Percentiles rank a stretch among this genome's conserved stretches.
These are phyloP conservation scores for Tethya wilhelma DNA, from an alignment of 37 sponge, comb jelly and placozoan genomes.

Conservation along the genomic window DNA sequence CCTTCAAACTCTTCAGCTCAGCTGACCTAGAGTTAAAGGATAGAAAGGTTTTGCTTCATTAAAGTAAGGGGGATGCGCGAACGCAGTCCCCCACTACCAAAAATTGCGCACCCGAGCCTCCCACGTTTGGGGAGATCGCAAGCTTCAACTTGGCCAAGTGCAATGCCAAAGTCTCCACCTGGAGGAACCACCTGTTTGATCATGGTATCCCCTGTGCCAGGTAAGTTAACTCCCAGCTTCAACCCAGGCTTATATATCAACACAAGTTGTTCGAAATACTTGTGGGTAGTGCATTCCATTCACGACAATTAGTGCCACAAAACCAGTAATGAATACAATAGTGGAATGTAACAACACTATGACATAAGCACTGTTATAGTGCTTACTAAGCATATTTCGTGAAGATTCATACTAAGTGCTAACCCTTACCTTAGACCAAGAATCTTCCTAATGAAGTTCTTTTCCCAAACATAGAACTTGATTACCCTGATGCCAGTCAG, in stretches of 20 bases:
- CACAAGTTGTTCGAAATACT: no score
- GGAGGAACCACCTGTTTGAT: conserved; percentile 93
- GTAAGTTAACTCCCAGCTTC: conserved; percentile 93
- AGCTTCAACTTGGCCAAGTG: conserved; percentile 95
- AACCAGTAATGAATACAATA: no score
- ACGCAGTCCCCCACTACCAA: conserved; percentile 98
- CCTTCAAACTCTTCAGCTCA: conserved; percentile 83
- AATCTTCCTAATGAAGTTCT: conserved; percentile 70
- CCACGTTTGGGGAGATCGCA: conserved; percentile 57
- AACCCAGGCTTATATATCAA: no score
- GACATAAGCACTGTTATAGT: background rate
- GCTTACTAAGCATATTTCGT: background rate
- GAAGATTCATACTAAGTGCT: background rate
- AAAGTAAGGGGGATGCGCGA: conserved; percentile 90
- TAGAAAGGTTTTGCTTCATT: background rate
- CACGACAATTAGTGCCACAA: no score
- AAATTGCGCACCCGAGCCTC: conserved; percentile 71
- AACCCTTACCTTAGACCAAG: conserved; percentile 53
- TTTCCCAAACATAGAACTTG: conserved; percentile 97
- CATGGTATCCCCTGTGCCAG: conserved; percentile 95
- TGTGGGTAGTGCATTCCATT: no score
- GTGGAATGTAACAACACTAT: background rate
- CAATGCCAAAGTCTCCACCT: conserved; percentile 95
- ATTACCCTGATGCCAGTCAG: conserved; percentile 89
- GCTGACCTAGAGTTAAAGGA: conserved; percentile 27